Percentiles rank a stretch among this genome's conserved stretches.
These are phyloP conservation scores for Chrysolina oricalcia DNA, from an alignment of 2,888 invertebrate species.

Conservation along the genomic window DNA sequence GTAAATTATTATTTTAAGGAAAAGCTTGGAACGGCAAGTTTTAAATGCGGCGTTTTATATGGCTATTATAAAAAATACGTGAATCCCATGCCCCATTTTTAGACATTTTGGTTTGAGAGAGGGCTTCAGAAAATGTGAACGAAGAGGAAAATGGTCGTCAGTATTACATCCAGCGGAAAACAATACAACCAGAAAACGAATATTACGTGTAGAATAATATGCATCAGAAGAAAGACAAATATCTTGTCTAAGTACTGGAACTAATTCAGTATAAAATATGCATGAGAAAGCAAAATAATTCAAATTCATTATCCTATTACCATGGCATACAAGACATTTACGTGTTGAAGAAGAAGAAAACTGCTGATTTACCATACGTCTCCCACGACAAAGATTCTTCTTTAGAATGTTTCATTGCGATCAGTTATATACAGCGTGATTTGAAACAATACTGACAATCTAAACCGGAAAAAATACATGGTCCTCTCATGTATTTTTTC, in stretches of 20 bases:
- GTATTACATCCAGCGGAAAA: neutral
- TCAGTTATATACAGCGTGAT: neutral
- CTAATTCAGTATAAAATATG: constrained; percentile 39
- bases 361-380: constrained; percentile 40
- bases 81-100: no score
- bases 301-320: constrained; percentile 43
- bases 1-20: no score
- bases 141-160: no score
- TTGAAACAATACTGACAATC: no score
- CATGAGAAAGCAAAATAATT: constrained; percentile 39
- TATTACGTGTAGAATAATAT: neutral
- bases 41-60: no score
- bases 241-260: constrained; percentile 32
- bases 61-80: no score
- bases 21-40: no score
- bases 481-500: no score
- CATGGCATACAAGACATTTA: constrained; percentile 39
- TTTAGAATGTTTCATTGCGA: constrained; percentile 18
- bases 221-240: neutral
- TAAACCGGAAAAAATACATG: no score
- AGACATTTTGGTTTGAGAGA: no score
- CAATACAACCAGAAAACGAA: neutral
- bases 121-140: no score
- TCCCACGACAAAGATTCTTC: constrained; percentile 41
- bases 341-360: constrained; percentile 13